phyloP scores from a whole-genome alignment of 2,113 vertebrate genomes.

The Procapra przewalskii region DNA sequence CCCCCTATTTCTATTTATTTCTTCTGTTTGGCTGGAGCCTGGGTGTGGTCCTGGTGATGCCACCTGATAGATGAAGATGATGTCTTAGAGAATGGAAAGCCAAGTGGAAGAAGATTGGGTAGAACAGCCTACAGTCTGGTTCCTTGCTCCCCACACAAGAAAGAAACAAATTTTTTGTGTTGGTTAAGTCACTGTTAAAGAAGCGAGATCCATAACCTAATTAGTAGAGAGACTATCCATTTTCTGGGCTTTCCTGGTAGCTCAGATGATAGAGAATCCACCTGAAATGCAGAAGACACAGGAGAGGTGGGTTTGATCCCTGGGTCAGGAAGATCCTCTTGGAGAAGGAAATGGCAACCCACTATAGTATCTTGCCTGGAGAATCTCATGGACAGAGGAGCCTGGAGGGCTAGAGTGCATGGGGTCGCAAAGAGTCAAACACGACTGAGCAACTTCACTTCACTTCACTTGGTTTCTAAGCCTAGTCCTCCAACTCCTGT shows the following conservation, averaged over 20 bases:
- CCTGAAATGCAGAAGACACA: neutral
- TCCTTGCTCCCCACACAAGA: neutral
- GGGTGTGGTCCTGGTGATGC: neutral
- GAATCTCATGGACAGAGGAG: neutral
- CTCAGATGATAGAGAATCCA: neutral
- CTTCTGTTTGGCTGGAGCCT: neutral
- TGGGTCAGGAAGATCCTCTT: neutral
- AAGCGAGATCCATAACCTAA: neutral
- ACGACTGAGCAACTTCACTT: neutral
- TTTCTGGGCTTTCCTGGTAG: neutral
- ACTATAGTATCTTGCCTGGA: neutral
- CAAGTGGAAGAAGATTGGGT: neutral
- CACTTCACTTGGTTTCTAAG: neutral
- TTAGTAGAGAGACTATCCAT: neutral
- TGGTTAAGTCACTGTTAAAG: neutral
- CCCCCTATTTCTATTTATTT: neutral
- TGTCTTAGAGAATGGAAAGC: neutral
- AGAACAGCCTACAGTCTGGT: neutral
- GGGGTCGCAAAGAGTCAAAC: neutral
- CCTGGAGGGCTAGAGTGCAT: neutral
- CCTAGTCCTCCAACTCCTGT: neutral
- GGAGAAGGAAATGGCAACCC: neutral
- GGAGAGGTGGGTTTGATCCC: neutral
- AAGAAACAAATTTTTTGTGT: neutral
- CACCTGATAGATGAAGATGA: neutral